Evolutionary conservation across 1,140 invertebrate genomes (phyloP), one percentile per base, ranked within the genome.

Genomic region (Apis dorsata): DNA sequence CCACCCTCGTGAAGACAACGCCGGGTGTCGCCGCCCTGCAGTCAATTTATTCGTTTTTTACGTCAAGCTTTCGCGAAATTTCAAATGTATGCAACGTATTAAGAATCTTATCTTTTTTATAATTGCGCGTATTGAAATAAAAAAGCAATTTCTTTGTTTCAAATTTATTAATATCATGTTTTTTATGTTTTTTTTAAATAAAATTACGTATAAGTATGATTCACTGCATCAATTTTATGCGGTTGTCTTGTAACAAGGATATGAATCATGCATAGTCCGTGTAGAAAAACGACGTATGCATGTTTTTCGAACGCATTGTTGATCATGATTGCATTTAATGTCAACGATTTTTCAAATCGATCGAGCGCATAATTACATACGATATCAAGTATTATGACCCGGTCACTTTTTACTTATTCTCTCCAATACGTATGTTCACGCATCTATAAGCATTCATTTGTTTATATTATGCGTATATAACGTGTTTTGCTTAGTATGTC

Each of bases 1-100:
- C 84, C 84, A 88, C 84, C 87, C 87, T 88, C 86, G 79, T 80
- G 79, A 68, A 59, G 53, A 62, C 57, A 57, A 75, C 55, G 81
- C 78, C 79, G 85, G 85, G 83, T 82, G 85, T 87, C 74, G 83
- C 85, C 83, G 76, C 83, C 86, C 79, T 83, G 51, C 76, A 49
- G 59, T 83, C 75, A 12, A 60, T 72, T 78, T 65, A 59, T 34
- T 65, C 76, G 49, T 70, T 70, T 77, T 83, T 83, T 70, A 44
- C 24, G 28, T 17, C 60, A 34, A 51, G 51, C 34, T 68, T 44
- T 57, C 2, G 7, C 5, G 4, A 21, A 53, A 53, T 62, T 55
- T 44, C 5, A 28, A 72, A 55, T 13, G 21, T 21, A 21, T 21
- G 8, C 12, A 55, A 11, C 24, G 17, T 15, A 8, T 11, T 1